A percentile compares a stretch with the other conserved stretches of the same genome.
Conservation (phyloP, 1,140 invertebrate species). For the Lepidurus apus region DNA sequence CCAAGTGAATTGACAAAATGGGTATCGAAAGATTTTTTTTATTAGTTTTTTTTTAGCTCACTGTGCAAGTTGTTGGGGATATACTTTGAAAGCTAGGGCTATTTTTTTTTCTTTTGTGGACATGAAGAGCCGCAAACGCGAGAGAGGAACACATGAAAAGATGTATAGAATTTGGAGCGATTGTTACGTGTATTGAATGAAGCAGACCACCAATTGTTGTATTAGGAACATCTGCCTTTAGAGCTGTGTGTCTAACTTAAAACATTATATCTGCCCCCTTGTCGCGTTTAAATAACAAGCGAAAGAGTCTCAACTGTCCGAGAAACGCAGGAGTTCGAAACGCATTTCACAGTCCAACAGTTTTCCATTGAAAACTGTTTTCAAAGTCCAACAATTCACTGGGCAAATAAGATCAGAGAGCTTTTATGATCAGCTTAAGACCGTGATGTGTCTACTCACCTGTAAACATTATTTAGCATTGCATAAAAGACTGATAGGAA, state of each 20-base stretch:
- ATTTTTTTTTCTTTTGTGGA: background rate
- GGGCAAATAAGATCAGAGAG: slow-evolving; percentile 8
- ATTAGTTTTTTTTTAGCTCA: background rate
- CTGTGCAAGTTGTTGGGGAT: background rate
- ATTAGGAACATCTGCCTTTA: background rate
- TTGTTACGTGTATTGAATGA: slow-evolving; percentile 7
- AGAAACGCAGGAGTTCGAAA: background rate
- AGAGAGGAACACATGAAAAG: background rate
- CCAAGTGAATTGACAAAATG: too few relatives aligned
- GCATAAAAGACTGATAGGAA: background rate
- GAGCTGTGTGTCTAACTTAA: background rate
- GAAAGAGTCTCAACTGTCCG: background rate
- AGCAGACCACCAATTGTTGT: slow-evolving; percentile 9
- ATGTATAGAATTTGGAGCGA: background rate
- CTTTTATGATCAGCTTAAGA: background rate
- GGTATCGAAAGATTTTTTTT: too few relatives aligned
- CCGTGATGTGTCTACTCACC: background rate
- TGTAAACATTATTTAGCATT: background rate
- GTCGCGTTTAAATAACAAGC: slow-evolving; percentile 21
- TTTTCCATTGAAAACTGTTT: background rate
- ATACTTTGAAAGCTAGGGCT: background rate
- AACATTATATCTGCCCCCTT: background rate
- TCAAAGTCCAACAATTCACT: background rate
- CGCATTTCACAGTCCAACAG: slow-evolving; percentile 9
- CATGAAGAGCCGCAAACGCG: background rate